Base-by-base conservation (phyloP, 1,140 invertebrate genomes). In the Drosophila nigromelanica region DNA sequence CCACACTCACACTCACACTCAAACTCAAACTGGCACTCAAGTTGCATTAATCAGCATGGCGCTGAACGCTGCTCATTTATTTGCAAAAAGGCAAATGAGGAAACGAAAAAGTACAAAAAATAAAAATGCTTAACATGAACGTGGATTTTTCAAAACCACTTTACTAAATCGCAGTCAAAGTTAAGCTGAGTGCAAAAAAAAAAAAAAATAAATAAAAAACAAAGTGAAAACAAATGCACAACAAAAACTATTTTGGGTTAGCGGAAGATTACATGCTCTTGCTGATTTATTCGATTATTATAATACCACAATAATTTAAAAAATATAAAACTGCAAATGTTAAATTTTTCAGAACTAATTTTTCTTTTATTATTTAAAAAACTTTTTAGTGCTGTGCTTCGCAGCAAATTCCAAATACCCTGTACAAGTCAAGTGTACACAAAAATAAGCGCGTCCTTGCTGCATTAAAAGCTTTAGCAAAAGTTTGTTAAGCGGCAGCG, bases 61-160 rank as follows among this genome's bases (percentile, higher is more conserved):
- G 67, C 61, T 76, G 76, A 78, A 76, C 78, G 75, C 72, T 89
- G 82, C 83, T 87, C 82, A 87, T 87, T 87, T 87, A 86, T 86
- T 86, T 76, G 82, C 78, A 72, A 82, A 75, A 82, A 80, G 78
- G 75, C 78, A 87, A 81, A 87, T 87, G 86, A 78, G 60, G 55
- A 61, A 48, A 72, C 47, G 51, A 47, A 11, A 21, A 51, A 71
- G 64, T 66, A 56, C 70, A 37, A 15, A 50, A 67, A 72, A 35
- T 24, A 37, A 11, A 67, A 72, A 35, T 33, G 60, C 21, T 55
- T 37, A 56, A 43, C 50, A 52, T 52, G 43, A 69, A 45, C 61
- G 56, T 48, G 58, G 62, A 73, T 51, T 72, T 73, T 73, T 73
- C 35, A 48, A 71, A 78, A 71, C 67, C 83, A 82, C 82, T 89